Base-by-base conservation (phyloP, 1,140 invertebrate species). In the Macrosteles quadrilineatus region DNA sequence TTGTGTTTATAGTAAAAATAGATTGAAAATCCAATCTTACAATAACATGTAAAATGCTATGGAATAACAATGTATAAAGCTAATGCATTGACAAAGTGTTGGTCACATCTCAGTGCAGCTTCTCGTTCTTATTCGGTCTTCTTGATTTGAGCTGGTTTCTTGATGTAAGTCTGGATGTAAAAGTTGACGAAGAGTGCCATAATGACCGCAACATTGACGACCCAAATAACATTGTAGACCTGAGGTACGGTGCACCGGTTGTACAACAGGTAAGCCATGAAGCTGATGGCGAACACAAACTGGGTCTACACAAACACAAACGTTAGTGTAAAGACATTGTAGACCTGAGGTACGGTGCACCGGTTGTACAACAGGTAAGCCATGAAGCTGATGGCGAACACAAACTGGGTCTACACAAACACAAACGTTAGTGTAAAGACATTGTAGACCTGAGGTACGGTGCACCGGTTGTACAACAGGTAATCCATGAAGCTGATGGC, bases 181-280 rank as follows among this genome's bases (percentile, higher is more conserved):
- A 91, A 91, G 63, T 89, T 83, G 70, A 86, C 87, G 76, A 92
- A 92, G 79, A 91, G 84, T 76, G 88, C 88, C 73, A 89, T 89
- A 66, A 91, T 85, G 55, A 76, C 45, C 81, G 83, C 72, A 76
- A 82, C 57, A 83, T 83, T 43, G 82, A 84, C 9, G 83, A 83
- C 0, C 81, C 78, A 74, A 86, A 88, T 25, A 80, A 82, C 9
- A 86, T 69, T 69, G 57, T 69, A 69, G 12, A 59, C 59, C 19
- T 69, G 68, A 0, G 68, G 59, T 1, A 69, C 68, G 19, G 59
- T 31, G 25, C 68, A 69, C 17, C 47, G 27, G 32, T 69, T 69
- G 40, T 59, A 47, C 14, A 45, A 64, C 57, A 69, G 36, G 40
- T 69, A 85, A 9, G 81, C 83, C 66, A 83, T 71, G 55, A 88